Evolutionary conservation across 2,113 vertebrate genomes (phyloP).

Genomic region (Galbula dea): DNA sequence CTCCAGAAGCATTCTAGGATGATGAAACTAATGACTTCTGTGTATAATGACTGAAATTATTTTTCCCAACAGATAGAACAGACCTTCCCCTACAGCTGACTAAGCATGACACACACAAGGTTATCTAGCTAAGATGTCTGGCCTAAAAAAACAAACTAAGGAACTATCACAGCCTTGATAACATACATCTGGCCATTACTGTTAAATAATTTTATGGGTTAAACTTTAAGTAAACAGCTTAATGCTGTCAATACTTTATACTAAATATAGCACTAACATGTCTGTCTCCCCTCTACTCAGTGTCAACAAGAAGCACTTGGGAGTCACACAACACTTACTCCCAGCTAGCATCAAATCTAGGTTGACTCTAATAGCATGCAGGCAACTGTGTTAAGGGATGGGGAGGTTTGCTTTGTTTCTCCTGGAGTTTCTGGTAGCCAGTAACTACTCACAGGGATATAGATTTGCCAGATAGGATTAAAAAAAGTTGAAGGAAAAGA

Average conservation of each 20-base stretch:
- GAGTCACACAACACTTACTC: neutral
- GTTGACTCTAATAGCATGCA: neutral
- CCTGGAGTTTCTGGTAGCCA: neutral
- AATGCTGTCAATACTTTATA: neutral
- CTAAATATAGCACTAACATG: neutral
- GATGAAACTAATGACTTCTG: neutral
- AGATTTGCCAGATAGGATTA: neutral
- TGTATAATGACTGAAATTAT: neutral
- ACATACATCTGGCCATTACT: neutral
- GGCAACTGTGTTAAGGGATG: neutral
- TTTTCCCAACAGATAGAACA: neutral
- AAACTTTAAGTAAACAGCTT: neutral
- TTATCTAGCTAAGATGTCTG: neutral
- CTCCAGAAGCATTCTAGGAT: neutral
- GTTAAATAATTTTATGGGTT: neutral
- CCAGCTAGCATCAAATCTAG: neutral
- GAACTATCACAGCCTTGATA: neutral
- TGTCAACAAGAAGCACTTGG: neutral
- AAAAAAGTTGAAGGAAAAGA: neutral
- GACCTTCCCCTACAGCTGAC: neutral
- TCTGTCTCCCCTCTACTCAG: neutral
- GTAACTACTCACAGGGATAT: neutral
- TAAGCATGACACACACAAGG: neutral
- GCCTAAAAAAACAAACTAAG: neutral
- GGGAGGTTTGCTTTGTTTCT: neutral